phyloP scores from a whole-genome alignment of 2,113 vertebrate genomes.

The Pseudopipra pipra region DNA sequence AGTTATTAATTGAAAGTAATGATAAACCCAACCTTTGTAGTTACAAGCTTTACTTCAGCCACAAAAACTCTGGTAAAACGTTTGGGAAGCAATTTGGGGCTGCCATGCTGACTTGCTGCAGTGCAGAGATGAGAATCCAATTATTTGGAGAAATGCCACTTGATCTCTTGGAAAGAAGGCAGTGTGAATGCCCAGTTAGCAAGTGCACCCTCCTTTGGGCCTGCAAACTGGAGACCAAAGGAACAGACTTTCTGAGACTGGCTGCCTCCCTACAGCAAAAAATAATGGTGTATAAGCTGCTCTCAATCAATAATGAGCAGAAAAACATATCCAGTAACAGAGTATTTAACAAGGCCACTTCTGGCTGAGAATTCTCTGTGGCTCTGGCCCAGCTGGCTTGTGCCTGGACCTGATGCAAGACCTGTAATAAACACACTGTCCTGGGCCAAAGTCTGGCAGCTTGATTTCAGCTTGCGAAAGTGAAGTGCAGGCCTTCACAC shows the following conservation, averaged over 20 bases:
- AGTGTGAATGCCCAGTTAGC: neutral
- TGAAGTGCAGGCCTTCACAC: neutral
- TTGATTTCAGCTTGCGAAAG: neutral
- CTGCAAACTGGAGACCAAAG: neutral
- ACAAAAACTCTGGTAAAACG: neutral
- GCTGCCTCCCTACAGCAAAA: neutral
- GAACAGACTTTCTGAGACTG: neutral
- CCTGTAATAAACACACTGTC: neutral
- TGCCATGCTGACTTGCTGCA: neutral
- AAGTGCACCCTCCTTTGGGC: neutral
- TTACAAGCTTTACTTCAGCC: constrained; percentile 20
- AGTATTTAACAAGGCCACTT: neutral
- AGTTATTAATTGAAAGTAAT: constrained; percentile 36
- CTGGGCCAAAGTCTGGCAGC: neutral
- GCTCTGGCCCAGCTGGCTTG: neutral
- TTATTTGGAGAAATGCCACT: neutral
- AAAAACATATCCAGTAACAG: neutral
- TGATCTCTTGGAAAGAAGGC: neutral
- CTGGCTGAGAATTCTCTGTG: neutral
- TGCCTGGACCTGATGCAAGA: neutral
- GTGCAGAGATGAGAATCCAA: neutral
- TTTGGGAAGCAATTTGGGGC: neutral
- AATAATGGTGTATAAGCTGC: neutral
- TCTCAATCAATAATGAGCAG: neutral
- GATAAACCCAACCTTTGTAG: constrained; percentile 18